Evolutionary conservation across 2,113 vertebrate genomes (phyloP), one percentile per base, ranked within the genome.

Genomic region (Sprattus sprattus): DNA sequence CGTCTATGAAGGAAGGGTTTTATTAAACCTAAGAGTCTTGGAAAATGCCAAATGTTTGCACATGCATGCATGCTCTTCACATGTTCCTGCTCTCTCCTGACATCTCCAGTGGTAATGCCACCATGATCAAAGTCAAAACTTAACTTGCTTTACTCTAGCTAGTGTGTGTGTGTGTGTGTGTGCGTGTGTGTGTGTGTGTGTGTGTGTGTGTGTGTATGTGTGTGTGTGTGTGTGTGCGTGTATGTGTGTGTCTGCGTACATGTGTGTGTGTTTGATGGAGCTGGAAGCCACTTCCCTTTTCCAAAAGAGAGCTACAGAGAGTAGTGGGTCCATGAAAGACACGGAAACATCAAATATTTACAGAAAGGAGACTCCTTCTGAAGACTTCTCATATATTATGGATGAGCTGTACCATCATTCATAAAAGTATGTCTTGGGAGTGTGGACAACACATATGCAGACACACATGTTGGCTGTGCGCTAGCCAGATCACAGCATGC

Each of bases 331-430:
- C 71, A 52, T 39, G 22, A 22, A 39, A 50, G 54, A 57, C 47
- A 32, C 47, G 47, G 47, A 28, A 60, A 25, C 49, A 57, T 81
- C 28, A 83, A 84, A 84, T 67, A 67, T 81, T 84, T 57, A 78
- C 83, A 49, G 18, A 6, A 18, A 28, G 49, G 28, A 44, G 71
- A 39, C 9, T 25, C 16, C 84, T 46, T 81, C 80, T 20, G 50
- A 50, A 85, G 81, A 47, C 57, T n/a, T 22, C 49, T 7, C 32
- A 78, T 78, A 32, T 15, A 78, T 78, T 32, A 52, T 84, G 78
- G 25, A 81, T 83, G 44, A 28, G n/a, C 28, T 67, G 81, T 87
- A 25, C 7, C 78, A 81, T 87, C 49, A 22, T 47, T 87, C 64
- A 75, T 78, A 45, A 18, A 81, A 52, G 50, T 50, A 45, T 45